Conservation (phyloP, 2,113 vertebrate genomes). For the Varanus komodoensis region DNA sequence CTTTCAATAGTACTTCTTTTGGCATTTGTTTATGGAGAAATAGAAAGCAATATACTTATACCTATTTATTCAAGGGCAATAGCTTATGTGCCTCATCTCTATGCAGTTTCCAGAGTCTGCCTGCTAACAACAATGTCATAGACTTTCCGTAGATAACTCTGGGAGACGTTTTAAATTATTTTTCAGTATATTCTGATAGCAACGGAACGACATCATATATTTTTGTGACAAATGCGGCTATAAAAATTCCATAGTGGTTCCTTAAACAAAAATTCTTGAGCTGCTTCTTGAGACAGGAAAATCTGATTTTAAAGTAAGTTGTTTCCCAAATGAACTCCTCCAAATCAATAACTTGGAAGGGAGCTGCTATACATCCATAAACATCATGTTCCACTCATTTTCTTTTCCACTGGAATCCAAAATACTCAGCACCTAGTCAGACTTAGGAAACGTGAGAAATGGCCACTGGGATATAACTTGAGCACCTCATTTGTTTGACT, state of each 20-base stretch:
- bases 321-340: conserved; percentile 24
- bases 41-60: conserved; percentile 59
- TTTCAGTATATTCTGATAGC: conserved; percentile 70
- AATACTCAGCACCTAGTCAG: neutral
- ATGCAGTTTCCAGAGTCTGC: conserved; percentile 49
- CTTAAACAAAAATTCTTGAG: conserved; percentile 35
- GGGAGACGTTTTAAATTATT: conserved; percentile 76
- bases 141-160: conserved; percentile 67
- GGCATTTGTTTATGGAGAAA: conserved; percentile 64
- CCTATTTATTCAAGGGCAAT: conserved; percentile 54
- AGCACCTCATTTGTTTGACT: neutral
- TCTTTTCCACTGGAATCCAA: neutral
- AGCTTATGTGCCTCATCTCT: conserved; percentile 70
- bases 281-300: conserved; percentile 37
- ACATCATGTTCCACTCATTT: conserved; percentile 2
- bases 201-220: conserved; percentile 65
- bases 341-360: conserved; percentile 11
- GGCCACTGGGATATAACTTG: neutral
- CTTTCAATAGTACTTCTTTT: conserved; percentile 61
- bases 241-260: conserved; percentile 64
- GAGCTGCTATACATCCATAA: conserved; percentile 20
- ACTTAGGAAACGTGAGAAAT: neutral
- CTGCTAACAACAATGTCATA: conserved; percentile 62
- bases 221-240: conserved; percentile 58
- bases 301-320: conserved; percentile 53